Evolutionary conservation across 2,888 invertebrate species (phyloP).

Genomic region (Tridacna crocea): DNA sequence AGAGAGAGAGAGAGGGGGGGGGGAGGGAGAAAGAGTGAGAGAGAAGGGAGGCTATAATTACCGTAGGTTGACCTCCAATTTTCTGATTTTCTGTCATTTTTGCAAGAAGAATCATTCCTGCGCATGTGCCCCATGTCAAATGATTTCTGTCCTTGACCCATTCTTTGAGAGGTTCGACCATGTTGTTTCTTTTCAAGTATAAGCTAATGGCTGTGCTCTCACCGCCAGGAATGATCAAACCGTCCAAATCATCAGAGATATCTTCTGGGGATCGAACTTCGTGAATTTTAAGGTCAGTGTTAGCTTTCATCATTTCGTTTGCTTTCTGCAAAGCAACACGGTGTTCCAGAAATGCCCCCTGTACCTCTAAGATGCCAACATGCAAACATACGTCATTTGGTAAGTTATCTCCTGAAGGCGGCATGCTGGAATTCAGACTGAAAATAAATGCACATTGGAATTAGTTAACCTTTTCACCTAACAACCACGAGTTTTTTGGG

Average conservation of each 20-base stretch:
- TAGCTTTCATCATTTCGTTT: slow-evolving; percentile 31
- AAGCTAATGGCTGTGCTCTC: slow-evolving; percentile 80
- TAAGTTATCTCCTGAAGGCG: slow-evolving; percentile 9
- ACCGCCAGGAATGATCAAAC: slow-evolving; percentile 81
- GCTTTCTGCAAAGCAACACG: slow-evolving; percentile 70
- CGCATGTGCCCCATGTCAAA: slow-evolving; percentile 81
- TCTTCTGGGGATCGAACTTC: slow-evolving; percentile 69
- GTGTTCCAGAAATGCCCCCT: slow-evolving; percentile 81
- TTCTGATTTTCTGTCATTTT: slow-evolving; percentile 75
- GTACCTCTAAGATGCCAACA: slow-evolving; percentile 80
- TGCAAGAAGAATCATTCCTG: slow-evolving; percentile 80
- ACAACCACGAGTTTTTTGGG: too few species aligned
- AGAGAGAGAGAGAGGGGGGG: too few species aligned
- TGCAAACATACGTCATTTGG: slow-evolving; percentile 17
- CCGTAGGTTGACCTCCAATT: slow-evolving; percentile 75
- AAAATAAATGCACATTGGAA: slow-evolving; percentile 7
- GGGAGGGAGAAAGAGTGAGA: too few species aligned
- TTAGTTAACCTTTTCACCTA: too few species aligned
- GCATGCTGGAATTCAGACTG: slow-evolving; percentile 5
- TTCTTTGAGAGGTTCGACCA: slow-evolving; percentile 67
- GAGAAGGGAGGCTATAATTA: slow-evolving; percentile 39
- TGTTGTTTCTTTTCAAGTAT: slow-evolving; percentile 75
- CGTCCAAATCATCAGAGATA: slow-evolving; percentile 68
- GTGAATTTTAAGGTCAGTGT: slow-evolving; percentile 56
- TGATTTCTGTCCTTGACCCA: slow-evolving; percentile 71